A percentile compares a stretch with the other conserved stretches of the same genome.
Conservation (phyloP, 1,140 invertebrate genomes). For the Micrasema longulum region DNA sequence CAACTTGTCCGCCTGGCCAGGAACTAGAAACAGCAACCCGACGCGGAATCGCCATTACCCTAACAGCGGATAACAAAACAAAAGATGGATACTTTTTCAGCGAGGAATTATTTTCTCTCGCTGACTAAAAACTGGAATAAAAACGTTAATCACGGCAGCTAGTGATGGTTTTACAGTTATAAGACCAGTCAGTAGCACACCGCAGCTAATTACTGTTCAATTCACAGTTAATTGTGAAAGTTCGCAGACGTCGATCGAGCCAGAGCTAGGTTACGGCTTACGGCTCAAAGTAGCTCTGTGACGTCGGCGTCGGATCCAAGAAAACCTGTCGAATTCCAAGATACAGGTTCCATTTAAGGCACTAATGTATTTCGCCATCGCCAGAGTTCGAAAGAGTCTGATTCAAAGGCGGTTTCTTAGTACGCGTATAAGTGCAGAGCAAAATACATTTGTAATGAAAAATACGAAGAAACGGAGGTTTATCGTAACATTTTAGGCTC, state of each 20-base stretch:
- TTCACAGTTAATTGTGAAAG: too few relatives aligned
- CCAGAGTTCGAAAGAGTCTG: constrained; percentile 1
- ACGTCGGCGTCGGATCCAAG: not conserved
- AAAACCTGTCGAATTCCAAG: constrained; percentile 20
- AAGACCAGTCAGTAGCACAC: too few relatives aligned
- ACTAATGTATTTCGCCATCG: constrained; percentile 24
- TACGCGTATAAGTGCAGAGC: too few relatives aligned
- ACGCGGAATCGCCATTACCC: not conserved
- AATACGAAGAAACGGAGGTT: too few relatives aligned
- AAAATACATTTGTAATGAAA: too few relatives aligned
- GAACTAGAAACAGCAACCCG: constrained; percentile 9
- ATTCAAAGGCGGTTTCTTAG: not conserved
- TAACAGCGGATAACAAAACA: not conserved
- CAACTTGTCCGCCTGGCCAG: constrained; percentile 20
- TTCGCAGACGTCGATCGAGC: not conserved
- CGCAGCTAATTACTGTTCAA: too few relatives aligned
- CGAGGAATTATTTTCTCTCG: too few relatives aligned
- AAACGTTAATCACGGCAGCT: too few relatives aligned
- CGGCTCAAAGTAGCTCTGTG: not conserved
- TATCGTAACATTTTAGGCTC: too few relatives aligned
- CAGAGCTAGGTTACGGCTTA: not conserved
- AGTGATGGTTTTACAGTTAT: not conserved
- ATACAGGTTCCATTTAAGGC: constrained; percentile 10
- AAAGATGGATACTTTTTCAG: too few relatives aligned
- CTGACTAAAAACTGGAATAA: too few relatives aligned